Evolutionary conservation across 2,888 invertebrate species (phyloP), one percentile per base, ranked within the genome.

Genomic region (Stramonita haemastoma): DNA sequence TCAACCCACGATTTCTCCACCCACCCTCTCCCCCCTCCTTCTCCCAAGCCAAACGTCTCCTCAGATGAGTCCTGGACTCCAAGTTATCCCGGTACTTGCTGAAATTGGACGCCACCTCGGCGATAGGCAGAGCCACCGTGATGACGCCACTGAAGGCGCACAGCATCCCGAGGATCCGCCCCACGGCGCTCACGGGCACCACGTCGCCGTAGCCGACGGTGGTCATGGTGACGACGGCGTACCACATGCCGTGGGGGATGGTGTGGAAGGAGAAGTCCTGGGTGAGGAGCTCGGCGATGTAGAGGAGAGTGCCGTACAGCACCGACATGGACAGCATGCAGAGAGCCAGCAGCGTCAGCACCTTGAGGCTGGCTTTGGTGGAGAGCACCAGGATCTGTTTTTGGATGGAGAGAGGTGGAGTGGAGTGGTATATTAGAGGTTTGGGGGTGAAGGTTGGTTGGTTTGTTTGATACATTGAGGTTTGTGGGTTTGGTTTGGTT

Each of bases 21-120:
- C n/a, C n/a, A n/a, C n/a, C n/a, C n/a, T n/a, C n/a, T n/a, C n/a
- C n/a, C 36, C 36, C n/a, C 15, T 57, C 57, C 56, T 85, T 56
- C 29, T 6, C 8, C n/a, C 56, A 85, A 19, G 85, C 60, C 85
- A 85, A 5, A 6, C 57, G 85, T 1, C 2, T 60, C 32, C 57
- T 26, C 85, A 85, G 32, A 26, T 85, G 85, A 6, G 36, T 32
- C 60, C 85, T 85, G 57, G 57, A 56, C 13, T 57, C 19, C 57
- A 85, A 91, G 81, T 94, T 93, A 36, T 93, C 92, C 90, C 95
- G 94, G 89, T 94, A 94, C 70, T 94, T 90, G 87, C 93, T 92
- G 89, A 95, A 95, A 6, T 70, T 70, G 26, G 70, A 70, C 19
- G 70, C 70, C 70, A 70, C 70, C 70, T 26, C 70, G 70, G 90